Evolutionary conservation across 2,797 vertebrate species (phyloP), one percentile per base, ranked within the genome.

Genomic region (Protosalanx chinensis): DNA sequence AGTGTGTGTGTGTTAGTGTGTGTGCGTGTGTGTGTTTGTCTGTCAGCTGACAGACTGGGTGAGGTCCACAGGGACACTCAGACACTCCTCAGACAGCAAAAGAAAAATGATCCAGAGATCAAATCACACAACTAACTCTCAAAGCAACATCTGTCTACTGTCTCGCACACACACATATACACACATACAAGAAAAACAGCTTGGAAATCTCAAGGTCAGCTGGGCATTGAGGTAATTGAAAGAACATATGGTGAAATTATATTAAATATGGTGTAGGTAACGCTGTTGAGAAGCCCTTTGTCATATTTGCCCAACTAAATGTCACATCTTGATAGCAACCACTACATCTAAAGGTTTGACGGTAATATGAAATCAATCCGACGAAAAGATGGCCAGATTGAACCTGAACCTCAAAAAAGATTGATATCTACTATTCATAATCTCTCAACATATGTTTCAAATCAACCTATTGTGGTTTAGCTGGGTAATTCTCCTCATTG

Each of bases 71-170:
- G 81, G 82, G 81, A 81, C 58, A 65, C 78, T 74, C 62, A 66
- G 56, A 63, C 70, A 60, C 75, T 78, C 70, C 64, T 74, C 79
- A 64, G 27, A 72, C 75, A 82, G 78, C 74, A 80, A 72, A 84
- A 75, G 87, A 86, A 88, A 90, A 83, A 82, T 81, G 75, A 88
- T 84, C 76, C 75, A 6, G 41, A 61, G 66, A 75, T 81, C 64
- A 67, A 75, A 49, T 82, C 61, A 73, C 81, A 82, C 88, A 79
- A 73, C 82, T 87, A 46, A 46, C 83, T 83, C 82, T 78, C 76
- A 78, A 83, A 84, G 58, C 76, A 76, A 83, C 87, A 89, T 88
- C 87, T 90, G 87, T 78, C 70, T 73, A 57, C 82, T 83, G 82
- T 82, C 58, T 59, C 37, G 67, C 3, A n/a, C 63, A 56, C 18